Conservation (phyloP, 2,888 invertebrate genomes). For the Diaphora mendica region DNA sequence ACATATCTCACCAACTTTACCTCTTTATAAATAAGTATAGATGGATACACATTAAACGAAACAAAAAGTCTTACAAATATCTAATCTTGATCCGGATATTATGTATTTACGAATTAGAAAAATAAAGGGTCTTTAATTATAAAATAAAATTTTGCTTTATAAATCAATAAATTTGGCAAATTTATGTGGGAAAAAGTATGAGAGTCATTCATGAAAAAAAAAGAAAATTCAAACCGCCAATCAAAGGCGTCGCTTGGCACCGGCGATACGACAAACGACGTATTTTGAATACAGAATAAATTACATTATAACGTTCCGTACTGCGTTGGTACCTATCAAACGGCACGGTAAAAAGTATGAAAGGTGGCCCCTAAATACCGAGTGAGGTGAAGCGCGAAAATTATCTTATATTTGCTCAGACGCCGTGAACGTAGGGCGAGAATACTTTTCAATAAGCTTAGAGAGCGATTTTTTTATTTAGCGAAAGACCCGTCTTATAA, state of each 20-base stretch:
- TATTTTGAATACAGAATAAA: conserved; percentile 82
- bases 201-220: conserved; percentile 21
- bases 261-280: conserved; percentile 56
- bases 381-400: conserved; percentile 85
- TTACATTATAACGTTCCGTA: conserved; percentile 74
- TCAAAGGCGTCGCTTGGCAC: conserved; percentile 44
- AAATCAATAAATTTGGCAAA: neutral
- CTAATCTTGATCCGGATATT: no score
- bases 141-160: neutral
- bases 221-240: conserved; percentile 44
- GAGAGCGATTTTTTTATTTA: conserved; percentile 81
- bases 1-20: no score
- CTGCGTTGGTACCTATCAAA: conserved; percentile 70
- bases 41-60: no score
- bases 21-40: no score
- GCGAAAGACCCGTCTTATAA: conserved; percentile 77
- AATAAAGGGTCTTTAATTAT: no score
- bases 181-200: neutral
- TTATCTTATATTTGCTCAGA: conserved; percentile 87
- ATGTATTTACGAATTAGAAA: no score
- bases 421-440: conserved; percentile 85
- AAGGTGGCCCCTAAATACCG: conserved; percentile 86
- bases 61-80: no score
- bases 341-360: conserved; percentile 83
- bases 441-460: conserved; percentile 87